These are phyloP conservation scores for Pitta sordida DNA, from an alignment of 2,113 vertebrate genomes.

Conservation along the genomic window DNA sequence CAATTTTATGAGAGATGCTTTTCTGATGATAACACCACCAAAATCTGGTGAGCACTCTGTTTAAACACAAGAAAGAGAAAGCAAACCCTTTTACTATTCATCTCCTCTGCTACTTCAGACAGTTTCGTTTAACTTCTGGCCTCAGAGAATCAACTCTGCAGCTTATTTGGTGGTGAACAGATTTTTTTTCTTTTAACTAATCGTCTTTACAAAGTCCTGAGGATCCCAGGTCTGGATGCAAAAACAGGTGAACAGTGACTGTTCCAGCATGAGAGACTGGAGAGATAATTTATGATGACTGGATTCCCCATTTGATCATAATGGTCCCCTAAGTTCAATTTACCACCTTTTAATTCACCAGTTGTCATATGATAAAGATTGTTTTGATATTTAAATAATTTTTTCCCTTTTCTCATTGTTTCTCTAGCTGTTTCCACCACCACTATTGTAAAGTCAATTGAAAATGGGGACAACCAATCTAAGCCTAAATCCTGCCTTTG, in stretches of 20 bases:
- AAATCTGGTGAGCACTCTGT: not conserved
- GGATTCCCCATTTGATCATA: not conserved
- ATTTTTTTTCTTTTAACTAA: not conserved
- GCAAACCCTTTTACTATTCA: not conserved
- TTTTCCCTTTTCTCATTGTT: not conserved
- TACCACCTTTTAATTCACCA: not conserved
- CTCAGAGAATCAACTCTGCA: not conserved
- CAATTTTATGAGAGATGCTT: conserved; percentile 37
- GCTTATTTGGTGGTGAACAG: not conserved
- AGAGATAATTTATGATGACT: not conserved
- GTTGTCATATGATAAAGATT: not conserved
- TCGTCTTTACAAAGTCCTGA: not conserved
- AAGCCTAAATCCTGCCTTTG: not conserved
- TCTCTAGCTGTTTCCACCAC: not conserved
- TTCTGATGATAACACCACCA: conserved; percentile 9
- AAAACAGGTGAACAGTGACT: not conserved
- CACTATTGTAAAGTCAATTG: not conserved
- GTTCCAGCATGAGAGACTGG: not conserved
- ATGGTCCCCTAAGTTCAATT: not conserved
- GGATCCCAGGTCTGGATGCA: not conserved
- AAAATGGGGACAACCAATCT: not conserved
- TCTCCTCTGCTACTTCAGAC: not conserved
- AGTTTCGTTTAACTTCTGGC: not conserved
- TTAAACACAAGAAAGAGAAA: not conserved
- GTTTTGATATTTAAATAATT: not conserved